Conservation (phyloP, 2,888 invertebrate species). For the Therioaphis trifolii region DNA sequence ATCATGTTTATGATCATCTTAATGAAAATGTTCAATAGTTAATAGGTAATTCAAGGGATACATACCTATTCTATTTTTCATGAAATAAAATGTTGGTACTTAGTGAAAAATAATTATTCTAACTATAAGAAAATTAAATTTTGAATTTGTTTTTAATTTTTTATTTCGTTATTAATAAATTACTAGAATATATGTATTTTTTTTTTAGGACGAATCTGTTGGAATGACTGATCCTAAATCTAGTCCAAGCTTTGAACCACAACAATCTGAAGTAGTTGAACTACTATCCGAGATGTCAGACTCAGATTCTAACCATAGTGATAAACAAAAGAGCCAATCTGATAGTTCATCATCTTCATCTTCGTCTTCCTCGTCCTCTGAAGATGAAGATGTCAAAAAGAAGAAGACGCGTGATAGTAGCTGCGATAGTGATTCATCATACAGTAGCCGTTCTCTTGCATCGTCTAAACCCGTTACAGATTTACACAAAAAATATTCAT, state of each 20-base stretch:
- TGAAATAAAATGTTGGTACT: too few species aligned
- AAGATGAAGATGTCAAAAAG: slow-evolving; percentile 54
- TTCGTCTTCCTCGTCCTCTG: slow-evolving; percentile 47
- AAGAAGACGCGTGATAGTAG: slow-evolving; percentile 46
- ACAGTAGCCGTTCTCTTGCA: slow-evolving; percentile 45
- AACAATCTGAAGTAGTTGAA: slow-evolving; percentile 50
- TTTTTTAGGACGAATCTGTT: slow-evolving; percentile 45
- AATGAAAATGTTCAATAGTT: too few species aligned
- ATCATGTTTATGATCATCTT: too few species aligned
- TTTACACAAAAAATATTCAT: slow-evolving; percentile 55
- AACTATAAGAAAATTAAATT: too few species aligned
- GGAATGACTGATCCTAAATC: slow-evolving; percentile 53
- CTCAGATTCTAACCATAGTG: slow-evolving; percentile 50
- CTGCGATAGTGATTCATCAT: slow-evolving; percentile 58
- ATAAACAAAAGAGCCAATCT: slow-evolving; percentile 48
- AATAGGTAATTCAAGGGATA: too few species aligned
- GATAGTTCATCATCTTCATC: slow-evolving; percentile 39
- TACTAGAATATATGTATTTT: slow-evolving; percentile 4
- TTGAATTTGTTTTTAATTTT: too few species aligned
- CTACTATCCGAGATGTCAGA: slow-evolving; percentile 57
- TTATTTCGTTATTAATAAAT: too few species aligned
- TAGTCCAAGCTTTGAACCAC: slow-evolving; percentile 30
- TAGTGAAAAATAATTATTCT: too few species aligned
- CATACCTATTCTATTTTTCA: too few species aligned
- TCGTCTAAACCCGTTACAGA: slow-evolving; percentile 52